A percentile compares a stretch with the other conserved stretches of the same genome.
Evolutionary conservation across 1,140 invertebrate species (phyloP).

Genomic region (Caenorhabditis briggsae): DNA sequence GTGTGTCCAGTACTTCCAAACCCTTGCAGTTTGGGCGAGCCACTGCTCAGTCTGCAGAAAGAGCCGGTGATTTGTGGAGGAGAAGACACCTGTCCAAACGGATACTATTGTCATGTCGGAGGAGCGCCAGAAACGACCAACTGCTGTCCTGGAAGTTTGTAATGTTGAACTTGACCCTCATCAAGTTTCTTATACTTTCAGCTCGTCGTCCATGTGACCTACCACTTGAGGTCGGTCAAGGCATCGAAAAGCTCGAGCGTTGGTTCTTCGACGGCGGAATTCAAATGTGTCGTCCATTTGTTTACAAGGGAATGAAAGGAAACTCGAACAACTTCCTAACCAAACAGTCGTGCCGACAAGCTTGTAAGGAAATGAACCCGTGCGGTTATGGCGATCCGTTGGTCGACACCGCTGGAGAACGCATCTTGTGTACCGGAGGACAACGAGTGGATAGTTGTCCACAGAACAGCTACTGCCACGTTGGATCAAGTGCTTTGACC

Average conservation of each 20-base stretch:
- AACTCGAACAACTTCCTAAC: slow-evolving; percentile 87
- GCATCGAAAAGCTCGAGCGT: slow-evolving; percentile 69
- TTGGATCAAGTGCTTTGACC: slow-evolving; percentile 67
- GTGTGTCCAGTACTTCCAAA: slow-evolving; percentile 74
- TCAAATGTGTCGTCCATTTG: slow-evolving; percentile 71
- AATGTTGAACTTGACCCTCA: not conserved
- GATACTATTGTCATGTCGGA: slow-evolving; percentile 74
- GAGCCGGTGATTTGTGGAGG: slow-evolving; percentile 76
- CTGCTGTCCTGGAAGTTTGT: slow-evolving; percentile 74
- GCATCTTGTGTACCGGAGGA: slow-evolving; percentile 70
- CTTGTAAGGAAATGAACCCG: slow-evolving; percentile 72
- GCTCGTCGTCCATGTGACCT: slow-evolving; percentile 73
- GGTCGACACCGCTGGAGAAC: slow-evolving; percentile 66
- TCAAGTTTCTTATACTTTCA: slow-evolving; percentile 56
- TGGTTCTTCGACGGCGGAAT: slow-evolving; percentile 72
- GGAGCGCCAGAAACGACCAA: slow-evolving; percentile 76
- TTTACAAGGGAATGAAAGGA: slow-evolving; percentile 72
- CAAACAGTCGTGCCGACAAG: slow-evolving; percentile 82
- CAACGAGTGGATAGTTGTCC: slow-evolving; percentile 70
- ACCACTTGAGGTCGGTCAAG: slow-evolving; percentile 70
- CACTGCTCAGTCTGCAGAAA: slow-evolving; percentile 70
- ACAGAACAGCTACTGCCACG: slow-evolving; percentile 72
- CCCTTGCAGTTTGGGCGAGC: slow-evolving; percentile 72
- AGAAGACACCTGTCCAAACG: slow-evolving; percentile 64
- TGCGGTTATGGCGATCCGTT: slow-evolving; percentile 75